Evolutionary conservation across 2,888 invertebrate species (phyloP).

Genomic region (Siphlonurus alternatus): DNA sequence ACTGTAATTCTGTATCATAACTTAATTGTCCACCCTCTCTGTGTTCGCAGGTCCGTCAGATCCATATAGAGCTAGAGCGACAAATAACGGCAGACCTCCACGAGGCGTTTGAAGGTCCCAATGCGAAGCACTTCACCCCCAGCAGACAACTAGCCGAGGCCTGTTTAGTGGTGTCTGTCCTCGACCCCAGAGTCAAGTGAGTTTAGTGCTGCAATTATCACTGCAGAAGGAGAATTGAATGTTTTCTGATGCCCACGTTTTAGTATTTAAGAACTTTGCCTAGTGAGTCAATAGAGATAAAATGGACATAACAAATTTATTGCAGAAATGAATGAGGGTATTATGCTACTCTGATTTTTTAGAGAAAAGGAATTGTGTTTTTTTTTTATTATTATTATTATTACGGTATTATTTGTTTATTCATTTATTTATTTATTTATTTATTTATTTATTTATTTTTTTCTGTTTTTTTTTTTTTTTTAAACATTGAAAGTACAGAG

Average conservation of each 20-base stretch:
- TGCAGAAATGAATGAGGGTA: too few species aligned
- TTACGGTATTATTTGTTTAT: too few species aligned
- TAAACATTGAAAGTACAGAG: too few species aligned
- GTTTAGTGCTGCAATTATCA: constrained; percentile 13
- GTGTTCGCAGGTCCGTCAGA: background rate
- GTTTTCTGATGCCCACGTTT: background rate
- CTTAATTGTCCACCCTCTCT: too few species aligned
- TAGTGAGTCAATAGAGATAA: background rate
- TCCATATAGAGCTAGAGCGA: constrained; percentile 43
- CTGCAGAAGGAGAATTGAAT: background rate
- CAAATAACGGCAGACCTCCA: constrained; percentile 89
- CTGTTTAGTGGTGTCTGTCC: constrained; percentile 66
- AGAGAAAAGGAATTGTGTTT: too few species aligned
- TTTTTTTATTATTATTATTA: too few species aligned
- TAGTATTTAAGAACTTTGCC: background rate
- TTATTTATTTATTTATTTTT: too few species aligned
- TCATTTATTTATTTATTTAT: too few species aligned
- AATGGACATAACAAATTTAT: constrained; percentile 3
- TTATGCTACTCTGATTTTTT: too few species aligned
- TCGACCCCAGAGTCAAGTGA: constrained; percentile 70
- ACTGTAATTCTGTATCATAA: too few species aligned
- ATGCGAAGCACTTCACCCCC: constrained; percentile 37
- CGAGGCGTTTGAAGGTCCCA: constrained; percentile 60
- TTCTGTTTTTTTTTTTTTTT: too few species aligned
- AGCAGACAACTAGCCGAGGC: constrained; percentile 57